Conservation (phyloP, 2,113 vertebrate species). For the Apteryx mantelli region DNA sequence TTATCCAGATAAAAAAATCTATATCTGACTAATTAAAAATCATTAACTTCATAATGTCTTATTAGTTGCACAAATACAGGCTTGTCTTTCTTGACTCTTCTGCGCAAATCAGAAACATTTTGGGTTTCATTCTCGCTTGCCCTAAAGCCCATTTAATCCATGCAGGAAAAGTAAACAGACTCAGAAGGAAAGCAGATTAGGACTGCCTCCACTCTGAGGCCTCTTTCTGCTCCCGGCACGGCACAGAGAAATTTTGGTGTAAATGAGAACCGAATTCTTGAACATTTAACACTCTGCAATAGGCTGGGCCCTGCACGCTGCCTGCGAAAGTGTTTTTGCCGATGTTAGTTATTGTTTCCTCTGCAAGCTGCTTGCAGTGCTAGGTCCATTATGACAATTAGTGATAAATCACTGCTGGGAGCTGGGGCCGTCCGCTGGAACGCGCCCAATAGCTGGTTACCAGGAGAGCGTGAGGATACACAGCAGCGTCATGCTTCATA, state of each 20-base stretch:
- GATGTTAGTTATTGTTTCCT: not conserved
- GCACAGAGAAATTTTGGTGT: not conserved
- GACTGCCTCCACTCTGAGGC: not conserved
- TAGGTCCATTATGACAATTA: not conserved
- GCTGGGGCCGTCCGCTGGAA: slow-evolving; percentile 25
- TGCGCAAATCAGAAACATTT: not conserved
- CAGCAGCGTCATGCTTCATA: not conserved
- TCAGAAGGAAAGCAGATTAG: not conserved
- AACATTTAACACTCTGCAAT: not conserved
- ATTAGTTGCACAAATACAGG: slow-evolving; percentile 17
- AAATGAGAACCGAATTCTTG: not conserved
- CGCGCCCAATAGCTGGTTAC: slow-evolving; percentile 5
- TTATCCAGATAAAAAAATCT: slow-evolving; percentile 30
- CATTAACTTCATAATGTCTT: slow-evolving; percentile 30
- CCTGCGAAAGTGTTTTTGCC: not conserved
- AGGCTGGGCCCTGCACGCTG: not conserved
- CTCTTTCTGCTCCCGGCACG: not conserved
- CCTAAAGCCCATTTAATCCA: not conserved
- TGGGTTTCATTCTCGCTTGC: not conserved
- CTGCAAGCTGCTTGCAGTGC: not conserved
- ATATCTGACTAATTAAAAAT: slow-evolving; percentile 70
- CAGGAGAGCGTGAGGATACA: not conserved
- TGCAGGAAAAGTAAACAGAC: not conserved
- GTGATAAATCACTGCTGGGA: slow-evolving; percentile 64
- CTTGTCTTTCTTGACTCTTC: not conserved